Evolutionary conservation across 2,797 vertebrate genomes (phyloP), one percentile per base, ranked within the genome.

Genomic region (Sebastes taczanowskii): DNA sequence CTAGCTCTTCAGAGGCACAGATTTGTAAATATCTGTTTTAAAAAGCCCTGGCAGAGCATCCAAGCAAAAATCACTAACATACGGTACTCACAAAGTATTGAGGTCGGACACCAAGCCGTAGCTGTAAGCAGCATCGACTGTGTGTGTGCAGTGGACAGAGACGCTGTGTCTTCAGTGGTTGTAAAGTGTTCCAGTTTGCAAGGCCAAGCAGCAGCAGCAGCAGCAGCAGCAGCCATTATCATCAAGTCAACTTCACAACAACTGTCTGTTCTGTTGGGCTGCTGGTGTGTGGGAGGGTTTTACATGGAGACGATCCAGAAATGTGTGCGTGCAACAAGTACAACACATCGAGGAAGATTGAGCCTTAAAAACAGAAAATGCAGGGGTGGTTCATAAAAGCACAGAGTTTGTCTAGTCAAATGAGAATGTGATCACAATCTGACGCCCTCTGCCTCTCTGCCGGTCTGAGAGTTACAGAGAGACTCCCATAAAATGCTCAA

Each of bases 401-500:
- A 11, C 25, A 66, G 32, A 3, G 56, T 81, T 74, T 77, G 64
- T 85, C 63, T 74, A 65, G 80, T 64, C 27, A 35, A 84, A 80
- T 38, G 58, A 76, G 78, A 82, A 42, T 25, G 65, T 68, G 77
- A 75, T 78, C 76, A 22, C 53, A 72, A 69, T 78, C 61, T 71
- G 79, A 77, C 71, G 53, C 63, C 76, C 77, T 67, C 71, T 63
- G 32, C 49, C 55, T 70, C 64, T 38, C 25, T 52, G 38, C 73
- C 56, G 63, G 46, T 23, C 55, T 4, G 27, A 55, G 11, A 62
- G 20, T 52, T n/a, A 52, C 65, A 87, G 77, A 90, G 86, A 73
- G 89, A 91, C 84, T 89, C 89, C 85, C 83, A 93, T 93, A 90
- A 90, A 94, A 95, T 93, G 93, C 90, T 95, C 93, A 79, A 93